Base-by-base conservation (phyloP, 2,113 vertebrate species). In the Pleuronectes platessa region DNA sequence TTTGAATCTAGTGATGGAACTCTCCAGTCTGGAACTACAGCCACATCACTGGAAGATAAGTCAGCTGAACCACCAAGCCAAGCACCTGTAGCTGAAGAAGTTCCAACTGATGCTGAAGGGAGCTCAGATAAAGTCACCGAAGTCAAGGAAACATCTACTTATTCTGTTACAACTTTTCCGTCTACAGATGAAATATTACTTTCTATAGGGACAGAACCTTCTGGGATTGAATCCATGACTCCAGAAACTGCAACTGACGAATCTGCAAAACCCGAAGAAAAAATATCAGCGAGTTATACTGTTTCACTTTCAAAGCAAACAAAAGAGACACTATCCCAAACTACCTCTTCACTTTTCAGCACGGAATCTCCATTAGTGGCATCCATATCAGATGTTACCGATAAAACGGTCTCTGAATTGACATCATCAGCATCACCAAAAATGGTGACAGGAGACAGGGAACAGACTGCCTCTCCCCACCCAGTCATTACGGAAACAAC, bases 231-330 rank as follows among this genome's bases (percentile, higher is more conserved):
- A 62, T 47, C 62, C 27, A 74, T 40, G 55, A 75, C 74, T 59
- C 23, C 37, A 54, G 65, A 66, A 64, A 17, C 0, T 56, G 14
- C 45, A 58, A 67, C 31, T 56, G 68, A 35, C 26, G 61, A 14
- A 45, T 60, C 62, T 37, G 14, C 17, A 23, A 61, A 69, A 64
- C 37, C 55, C 40, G 24, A 80, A 61, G 62, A 71, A 61, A 65
- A 87, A 73, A 45, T 45, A 23, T 70, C 70, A 78, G 69, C 72
- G 20, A 68, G 13, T 40, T 78, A 71, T 59, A 68, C 66, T 64
- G 7, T 23, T 58, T 37, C 24, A 42, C 9, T 58, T 61, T 60
- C 63, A 55, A 2, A 18, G 14, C 63, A 72, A 74, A 59, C 61
- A 70, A 51, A 76, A 53, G 61, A 45, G 1, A 71, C 18, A 27